A percentile compares a stretch with the other conserved stretches of the same genome.
phyloP scores from a whole-genome alignment of 2,888 invertebrate genomes.

The Salticus scenicus region DNA sequence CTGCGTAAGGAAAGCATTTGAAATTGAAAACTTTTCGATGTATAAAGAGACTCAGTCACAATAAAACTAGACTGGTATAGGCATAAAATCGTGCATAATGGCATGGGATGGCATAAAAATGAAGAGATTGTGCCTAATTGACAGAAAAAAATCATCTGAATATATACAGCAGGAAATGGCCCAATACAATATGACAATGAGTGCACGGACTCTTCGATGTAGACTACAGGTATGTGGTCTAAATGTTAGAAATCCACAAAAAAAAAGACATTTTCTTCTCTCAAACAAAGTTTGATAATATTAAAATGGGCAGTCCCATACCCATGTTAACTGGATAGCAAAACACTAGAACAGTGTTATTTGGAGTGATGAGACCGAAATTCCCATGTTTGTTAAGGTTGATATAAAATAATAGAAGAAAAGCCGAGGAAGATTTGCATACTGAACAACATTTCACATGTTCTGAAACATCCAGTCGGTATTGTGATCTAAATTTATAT shows the following conservation, averaged over 20 bases:
- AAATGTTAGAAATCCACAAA: constrained; percentile 20
- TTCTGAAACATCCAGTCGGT: background rate
- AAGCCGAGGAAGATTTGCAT: background rate
- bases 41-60: background rate
- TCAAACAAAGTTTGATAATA: no score
- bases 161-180: background rate
- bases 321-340: background rate
- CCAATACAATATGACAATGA: background rate
- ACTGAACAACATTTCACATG: background rate
- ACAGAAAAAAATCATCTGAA: background rate
- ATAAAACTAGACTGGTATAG: background rate
- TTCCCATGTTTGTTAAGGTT: constrained; percentile 4
- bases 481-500: background rate
- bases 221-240: constrained; percentile 15
- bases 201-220: constrained; percentile 13
- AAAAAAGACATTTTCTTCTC: no score
- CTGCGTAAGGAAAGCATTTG: no score
- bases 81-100: background rate
- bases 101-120: background rate
- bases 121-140: background rate
- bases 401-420: background rate
- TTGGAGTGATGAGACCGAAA: constrained; percentile 20
- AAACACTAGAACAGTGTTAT: constrained; percentile 16
- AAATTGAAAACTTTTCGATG: no score
- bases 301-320: no score